Evolutionary conservation across 2,113 vertebrate genomes (phyloP), one percentile per base, ranked within the genome.

Genomic region (Oreochromis spilurus): DNA sequence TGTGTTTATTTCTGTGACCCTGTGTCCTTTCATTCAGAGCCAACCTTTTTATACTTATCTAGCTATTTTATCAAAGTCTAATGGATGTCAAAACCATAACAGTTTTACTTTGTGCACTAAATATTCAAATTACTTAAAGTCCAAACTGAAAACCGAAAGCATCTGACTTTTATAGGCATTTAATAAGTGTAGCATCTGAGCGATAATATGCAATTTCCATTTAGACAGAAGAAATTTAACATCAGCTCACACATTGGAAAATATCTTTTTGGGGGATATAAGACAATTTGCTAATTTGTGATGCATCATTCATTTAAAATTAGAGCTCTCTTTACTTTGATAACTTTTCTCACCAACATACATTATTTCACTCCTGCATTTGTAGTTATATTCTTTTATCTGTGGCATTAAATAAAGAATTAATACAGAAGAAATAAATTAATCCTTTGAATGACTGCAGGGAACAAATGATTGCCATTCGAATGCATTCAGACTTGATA

Each of bases 391-490:
- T 36, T 83, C 9, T 86, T 90, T 79, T 90, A 85, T 89, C 88
- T 70, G 38, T 29, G 1, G 31, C 7, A 48, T 86, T 85, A 84
- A 83, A 91, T 91, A 85, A 83, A 80, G 75, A 90, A 89, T 87
- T 55, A 81, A 86, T 82, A 85, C 77, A 70, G 55, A 87, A 54
- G 53, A 89, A 86, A 83, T 89, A 62, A 90, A 90, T 88, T 29
- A 88, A 92, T 89, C 85, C 52, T 79, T 29, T 67, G 72, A 84
- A 89, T 88, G 82, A 84, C 82, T 84, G 60, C 83, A 78, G 84
- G 87, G 67, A 29, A 82, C 65, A 80, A 81, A 91, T 90, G 67
- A 89, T 53, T 87, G 52, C 79, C 81, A 88, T 92, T 86, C 60
- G 48, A 89, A 84, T 83, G 40, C n/a, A 84, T 87, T 84, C 88